A percentile compares a stretch with the other conserved stretches of the same genome.
These are phyloP conservation scores for Saiga tatarica DNA, from an alignment of 2,113 vertebrate genomes.

Conservation along the genomic window DNA sequence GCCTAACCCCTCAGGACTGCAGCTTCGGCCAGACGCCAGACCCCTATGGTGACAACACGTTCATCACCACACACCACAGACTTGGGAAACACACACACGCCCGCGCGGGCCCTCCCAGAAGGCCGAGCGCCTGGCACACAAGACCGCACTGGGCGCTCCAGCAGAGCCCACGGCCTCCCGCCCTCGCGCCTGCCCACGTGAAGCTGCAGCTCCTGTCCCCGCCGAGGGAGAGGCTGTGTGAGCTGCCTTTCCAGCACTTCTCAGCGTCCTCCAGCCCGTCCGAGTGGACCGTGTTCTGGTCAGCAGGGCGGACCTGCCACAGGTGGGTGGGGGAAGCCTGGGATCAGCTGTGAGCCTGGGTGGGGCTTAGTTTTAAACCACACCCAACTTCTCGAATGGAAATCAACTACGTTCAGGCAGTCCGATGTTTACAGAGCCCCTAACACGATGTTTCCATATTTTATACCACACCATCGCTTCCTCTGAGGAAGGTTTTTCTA, in stretches of 20 bases:
- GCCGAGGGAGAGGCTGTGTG: not conserved
- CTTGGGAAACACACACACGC: not conserved
- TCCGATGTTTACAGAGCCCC: not conserved
- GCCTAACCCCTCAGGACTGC: not conserved
- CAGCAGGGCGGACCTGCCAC: too few relatives aligned
- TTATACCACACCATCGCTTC: not conserved
- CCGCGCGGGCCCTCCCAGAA: not conserved
- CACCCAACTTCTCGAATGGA: not conserved
- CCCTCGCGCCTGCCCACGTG: accelerated
- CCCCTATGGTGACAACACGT: not conserved
- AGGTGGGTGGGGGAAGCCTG: not conserved
- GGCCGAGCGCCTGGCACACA: not conserved
- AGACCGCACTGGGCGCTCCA: not conserved
- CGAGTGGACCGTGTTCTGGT: too few relatives aligned
- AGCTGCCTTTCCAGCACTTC: not conserved
- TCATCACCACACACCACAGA: not conserved
- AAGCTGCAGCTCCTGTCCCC: too few relatives aligned
- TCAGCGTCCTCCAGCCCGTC: not conserved
- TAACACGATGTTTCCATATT: accelerated
- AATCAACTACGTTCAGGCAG: not conserved
- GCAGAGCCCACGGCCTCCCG: not conserved
- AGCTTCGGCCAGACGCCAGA: not conserved
- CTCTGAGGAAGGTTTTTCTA: not conserved
- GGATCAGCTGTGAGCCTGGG: not conserved
- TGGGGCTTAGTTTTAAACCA: not conserved